These are phyloP conservation scores for Helicoverpa assulta DNA, from an alignment of 2,888 invertebrate genomes.

Conservation along the genomic window DNA sequence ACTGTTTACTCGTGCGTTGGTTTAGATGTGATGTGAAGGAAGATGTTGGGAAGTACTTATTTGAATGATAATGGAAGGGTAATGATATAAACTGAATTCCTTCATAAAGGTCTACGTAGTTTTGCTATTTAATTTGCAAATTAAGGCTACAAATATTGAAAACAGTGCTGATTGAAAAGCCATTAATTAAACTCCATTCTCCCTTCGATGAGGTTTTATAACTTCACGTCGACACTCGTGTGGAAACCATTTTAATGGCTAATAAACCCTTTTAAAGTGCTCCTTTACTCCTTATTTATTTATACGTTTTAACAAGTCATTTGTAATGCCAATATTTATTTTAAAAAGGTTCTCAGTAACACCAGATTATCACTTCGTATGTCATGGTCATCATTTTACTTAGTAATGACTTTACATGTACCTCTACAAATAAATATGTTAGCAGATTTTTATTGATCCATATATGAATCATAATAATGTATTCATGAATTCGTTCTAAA, in stretches of 20 bases:
- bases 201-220: conserved; percentile 39
- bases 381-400: not conserved
- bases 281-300: conserved; percentile 35
- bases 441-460: not conserved
- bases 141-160: conserved; percentile 4
- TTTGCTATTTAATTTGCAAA: no score
- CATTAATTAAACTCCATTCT: conserved; percentile 35
- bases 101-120: no score
- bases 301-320: conserved; percentile 27
- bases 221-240: conserved; percentile 26
- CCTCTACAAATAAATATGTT: no score
- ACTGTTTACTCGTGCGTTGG: conserved; percentile 26
- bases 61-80: no score
- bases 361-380: not conserved
- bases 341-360: conserved; percentile 9
- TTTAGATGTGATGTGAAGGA: not conserved
- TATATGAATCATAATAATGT: no score
- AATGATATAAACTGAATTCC: no score
- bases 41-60: not conserved
- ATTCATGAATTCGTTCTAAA: not conserved
- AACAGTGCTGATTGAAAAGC: conserved; percentile 24
- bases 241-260: conserved; percentile 39
- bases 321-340: conserved; percentile 30
- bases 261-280: conserved; percentile 45
- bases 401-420: not conserved